Percentiles rank a stretch among this genome's conserved stretches.
Conservation (phyloP, 2,888 invertebrate genomes). For the Embidobia sp. region DNA sequence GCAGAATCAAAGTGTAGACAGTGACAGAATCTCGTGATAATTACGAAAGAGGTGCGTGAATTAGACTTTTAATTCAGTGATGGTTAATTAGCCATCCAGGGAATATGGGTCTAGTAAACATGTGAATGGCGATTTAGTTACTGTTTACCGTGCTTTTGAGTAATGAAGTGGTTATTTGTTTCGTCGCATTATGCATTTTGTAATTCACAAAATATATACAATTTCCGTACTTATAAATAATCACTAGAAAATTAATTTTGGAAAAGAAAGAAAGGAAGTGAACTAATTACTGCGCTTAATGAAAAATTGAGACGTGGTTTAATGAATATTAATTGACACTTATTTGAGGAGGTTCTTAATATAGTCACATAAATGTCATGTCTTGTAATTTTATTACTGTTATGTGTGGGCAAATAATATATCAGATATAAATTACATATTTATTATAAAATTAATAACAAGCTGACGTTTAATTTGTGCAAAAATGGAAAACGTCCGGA, state of each 20-base stretch:
- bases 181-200: neutral
- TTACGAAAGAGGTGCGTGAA: constrained; percentile 26
- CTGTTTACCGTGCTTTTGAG: constrained; percentile 18
- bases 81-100: constrained; percentile 32
- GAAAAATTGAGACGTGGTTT: constrained; percentile 5
- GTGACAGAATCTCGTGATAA: no score
- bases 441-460: constrained; percentile 42
- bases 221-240: no score
- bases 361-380: constrained; percentile 32
- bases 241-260: constrained; percentile 2
- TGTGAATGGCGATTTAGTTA: constrained; percentile 45
- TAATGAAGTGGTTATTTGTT: constrained; percentile 23
- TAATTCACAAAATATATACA: no score
- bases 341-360: constrained; percentile 20
- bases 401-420: constrained; percentile 10
- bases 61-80: constrained; percentile 31
- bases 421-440: constrained; percentile 32
- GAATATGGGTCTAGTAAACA: constrained; percentile 46
- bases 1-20: no score
- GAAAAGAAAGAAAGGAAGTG: neutral
- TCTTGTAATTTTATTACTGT: constrained; percentile 27
- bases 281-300: constrained; percentile 9
- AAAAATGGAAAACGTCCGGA: constrained; percentile 29
- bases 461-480: constrained; percentile 41
- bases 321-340: constrained; percentile 28